Evolutionary conservation across 2,113 vertebrate genomes (phyloP).

Genomic region (Sapayoa aenigma): DNA sequence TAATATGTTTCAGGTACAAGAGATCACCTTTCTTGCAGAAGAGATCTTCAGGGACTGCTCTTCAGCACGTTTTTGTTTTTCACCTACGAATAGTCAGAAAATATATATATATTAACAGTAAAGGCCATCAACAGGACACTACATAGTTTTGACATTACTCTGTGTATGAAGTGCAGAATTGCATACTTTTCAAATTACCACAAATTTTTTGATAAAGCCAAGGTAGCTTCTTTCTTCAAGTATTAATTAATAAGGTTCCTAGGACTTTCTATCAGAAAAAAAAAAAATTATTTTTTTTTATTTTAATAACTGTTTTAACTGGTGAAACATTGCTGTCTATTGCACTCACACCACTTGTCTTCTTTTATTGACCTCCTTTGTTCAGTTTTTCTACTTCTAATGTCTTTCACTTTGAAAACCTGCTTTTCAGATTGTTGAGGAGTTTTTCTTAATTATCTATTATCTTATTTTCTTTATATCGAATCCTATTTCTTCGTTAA

Average conservation of each 20-base stretch:
- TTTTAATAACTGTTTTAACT: neutral
- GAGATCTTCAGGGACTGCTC: neutral
- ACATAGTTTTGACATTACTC: neutral
- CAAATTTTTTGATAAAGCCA: neutral
- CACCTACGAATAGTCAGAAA: neutral
- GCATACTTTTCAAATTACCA: neutral
- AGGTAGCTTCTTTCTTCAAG: neutral
- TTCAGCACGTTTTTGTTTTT: neutral
- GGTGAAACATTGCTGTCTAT: neutral
- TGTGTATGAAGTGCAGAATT: neutral
- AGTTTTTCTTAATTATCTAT: neutral
- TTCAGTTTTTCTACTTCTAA: neutral
- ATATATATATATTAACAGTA: neutral
- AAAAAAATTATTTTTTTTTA: neutral
- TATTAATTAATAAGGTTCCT: neutral
- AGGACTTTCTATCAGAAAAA: neutral
- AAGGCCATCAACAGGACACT: neutral
- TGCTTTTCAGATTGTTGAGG: neutral
- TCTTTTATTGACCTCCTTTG: neutral
- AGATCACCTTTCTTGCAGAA: neutral
- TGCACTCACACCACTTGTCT: neutral
- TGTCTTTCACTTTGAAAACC: neutral
- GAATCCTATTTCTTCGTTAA: neutral
- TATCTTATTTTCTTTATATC: neutral
- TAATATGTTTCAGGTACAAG: neutral